Evolutionary conservation across 2,113 vertebrate genomes (phyloP), one percentile per base, ranked within the genome.

Genomic region (Australoheros scitulus): DNA sequence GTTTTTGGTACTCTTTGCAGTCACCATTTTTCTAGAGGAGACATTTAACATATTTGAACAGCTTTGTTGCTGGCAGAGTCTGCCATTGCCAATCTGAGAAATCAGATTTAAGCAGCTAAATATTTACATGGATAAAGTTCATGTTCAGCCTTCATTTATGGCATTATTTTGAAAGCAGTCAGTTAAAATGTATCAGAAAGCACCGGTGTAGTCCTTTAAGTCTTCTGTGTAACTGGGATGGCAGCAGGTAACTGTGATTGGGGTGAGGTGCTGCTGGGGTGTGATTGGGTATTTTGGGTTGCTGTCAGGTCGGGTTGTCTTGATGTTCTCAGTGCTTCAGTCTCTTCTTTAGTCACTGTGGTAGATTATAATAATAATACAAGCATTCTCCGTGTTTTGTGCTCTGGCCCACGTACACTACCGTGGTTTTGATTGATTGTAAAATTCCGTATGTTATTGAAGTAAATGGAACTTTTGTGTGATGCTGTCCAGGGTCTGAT

Each of bases 361-460:
- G 80, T 84, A 20, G 38, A 91, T 88, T 61, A 84, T 81, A 82
- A 78, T 81, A 82, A 79, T 76, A 89, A 87, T 57, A 84, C 76
- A 86, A 88, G 79, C 92, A 90, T 91, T 89, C 84, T 91, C 70
- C 93, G 84, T 95, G 90, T 76, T 92, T 91, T 24, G 26, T 91
- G 92, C 86, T 87, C 90, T 89, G 90, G 83, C 82, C 84, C 79
- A 88, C 58, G 87, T 87, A 83, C 84, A 63, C 88, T 92, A 76
- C 88, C 50, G 90, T 95, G 91, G 84, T 95, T 90, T 92, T 94
- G 94, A 91, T 94, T 91, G 94, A 93, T 89, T 94, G 94, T 95
- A 91, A 91, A 92, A 86, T 72, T 91, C 91, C 92, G 86, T 94
- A 93, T 72, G 88, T 95, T 92, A 89, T 93, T 92, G 80, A 89